Conservation (phyloP, 2,888 invertebrate species). For the Ophonus ardosiacus region DNA sequence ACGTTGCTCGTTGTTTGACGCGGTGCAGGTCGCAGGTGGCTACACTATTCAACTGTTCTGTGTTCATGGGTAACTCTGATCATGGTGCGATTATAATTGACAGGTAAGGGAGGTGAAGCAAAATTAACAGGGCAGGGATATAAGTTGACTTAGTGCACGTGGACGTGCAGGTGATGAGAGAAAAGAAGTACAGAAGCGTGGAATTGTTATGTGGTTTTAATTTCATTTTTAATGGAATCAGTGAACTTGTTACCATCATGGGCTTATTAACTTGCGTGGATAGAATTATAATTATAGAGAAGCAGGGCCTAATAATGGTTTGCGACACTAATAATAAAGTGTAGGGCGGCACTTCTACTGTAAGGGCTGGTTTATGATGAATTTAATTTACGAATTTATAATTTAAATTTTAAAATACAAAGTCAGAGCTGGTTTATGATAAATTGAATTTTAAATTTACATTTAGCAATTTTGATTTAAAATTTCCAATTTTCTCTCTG, state of each 20-base stretch:
- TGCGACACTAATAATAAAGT: no score
- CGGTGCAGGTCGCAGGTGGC: slow-evolving; percentile 43
- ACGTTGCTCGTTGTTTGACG: slow-evolving; percentile 3
- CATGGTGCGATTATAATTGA: background rate
- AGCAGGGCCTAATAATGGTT: no score
- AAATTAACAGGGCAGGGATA: background rate
- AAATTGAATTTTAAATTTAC: no score
- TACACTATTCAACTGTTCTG: background rate
- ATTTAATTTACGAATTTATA: no score
- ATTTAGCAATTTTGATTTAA: no score
- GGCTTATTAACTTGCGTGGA: background rate
- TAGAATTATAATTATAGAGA: background rate
- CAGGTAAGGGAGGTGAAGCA: background rate
- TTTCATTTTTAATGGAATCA: background rate
- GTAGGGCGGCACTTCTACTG: no score
- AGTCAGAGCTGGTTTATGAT: no score
- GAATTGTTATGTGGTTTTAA: background rate
- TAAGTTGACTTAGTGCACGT: background rate
- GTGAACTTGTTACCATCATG: background rate
- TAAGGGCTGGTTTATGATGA: no score
- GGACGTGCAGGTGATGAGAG: background rate
- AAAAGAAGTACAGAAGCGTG: background rate
- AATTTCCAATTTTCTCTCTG: no score
- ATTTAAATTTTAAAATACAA: no score
- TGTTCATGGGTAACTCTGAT: background rate